phyloP scores from a whole-genome alignment of 2,888 invertebrate species.

The Ectemnius cavifrons region DNA sequence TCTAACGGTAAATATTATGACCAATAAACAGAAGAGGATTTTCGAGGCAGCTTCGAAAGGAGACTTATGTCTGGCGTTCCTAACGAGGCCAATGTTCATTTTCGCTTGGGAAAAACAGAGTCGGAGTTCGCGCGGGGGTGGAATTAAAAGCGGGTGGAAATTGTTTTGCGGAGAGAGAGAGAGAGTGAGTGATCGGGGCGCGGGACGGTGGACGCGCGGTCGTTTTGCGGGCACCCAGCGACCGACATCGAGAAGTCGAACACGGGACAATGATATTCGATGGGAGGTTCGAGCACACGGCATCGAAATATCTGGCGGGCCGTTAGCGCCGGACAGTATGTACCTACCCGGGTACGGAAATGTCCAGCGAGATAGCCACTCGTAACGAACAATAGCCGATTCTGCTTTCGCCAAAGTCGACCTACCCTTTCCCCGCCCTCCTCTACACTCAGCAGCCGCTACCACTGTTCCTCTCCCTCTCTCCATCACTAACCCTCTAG shows the following conservation, averaged over 20 bases:
- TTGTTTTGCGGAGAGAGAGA: constrained; percentile 35
- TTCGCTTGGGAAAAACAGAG: not conserved
- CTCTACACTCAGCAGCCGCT: constrained; percentile 2
- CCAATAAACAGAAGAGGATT: too few species aligned
- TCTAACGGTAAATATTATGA: too few species aligned
- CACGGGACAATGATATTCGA: constrained; percentile 44
- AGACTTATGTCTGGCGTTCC: too few species aligned
- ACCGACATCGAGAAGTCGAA: constrained; percentile 58
- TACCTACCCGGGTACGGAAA: constrained; percentile 70
- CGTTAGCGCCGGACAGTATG: constrained; percentile 51
- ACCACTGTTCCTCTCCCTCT: constrained; percentile 9
- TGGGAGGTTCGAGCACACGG: constrained; percentile 47
- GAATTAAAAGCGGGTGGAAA: constrained; percentile 31
- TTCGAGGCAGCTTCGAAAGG: too few species aligned
- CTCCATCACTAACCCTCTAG: constrained; percentile 15
- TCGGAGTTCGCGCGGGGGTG: constrained; percentile 11
- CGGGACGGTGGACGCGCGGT: too few species aligned
- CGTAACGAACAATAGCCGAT: constrained; percentile 72
- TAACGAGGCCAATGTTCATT: not conserved
- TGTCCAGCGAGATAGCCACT: constrained; percentile 74
- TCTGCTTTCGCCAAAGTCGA: constrained; percentile 65
- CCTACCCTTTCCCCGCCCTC: constrained; percentile 25
- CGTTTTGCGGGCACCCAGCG: constrained; percentile 29
- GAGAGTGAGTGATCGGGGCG: not conserved
- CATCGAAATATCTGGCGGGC: constrained; percentile 58